These are phyloP conservation scores for Catostomus latipinnis DNA, from an alignment of 2,797 vertebrate genomes.

Conservation along the genomic window DNA sequence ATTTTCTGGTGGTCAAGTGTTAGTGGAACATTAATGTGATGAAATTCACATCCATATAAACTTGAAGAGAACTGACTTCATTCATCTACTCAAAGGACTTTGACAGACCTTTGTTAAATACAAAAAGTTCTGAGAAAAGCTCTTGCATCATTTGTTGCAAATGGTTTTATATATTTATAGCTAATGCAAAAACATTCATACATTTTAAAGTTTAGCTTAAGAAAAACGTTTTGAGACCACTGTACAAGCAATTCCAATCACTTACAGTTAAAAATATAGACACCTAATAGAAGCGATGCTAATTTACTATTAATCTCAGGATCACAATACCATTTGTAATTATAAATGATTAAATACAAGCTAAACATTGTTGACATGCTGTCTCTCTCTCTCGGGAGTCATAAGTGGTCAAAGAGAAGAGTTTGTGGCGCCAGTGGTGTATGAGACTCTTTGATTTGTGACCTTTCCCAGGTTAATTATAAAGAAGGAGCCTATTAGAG, in stretches of 20 bases:
- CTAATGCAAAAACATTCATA: not conserved
- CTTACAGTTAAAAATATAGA: conserved; percentile 14
- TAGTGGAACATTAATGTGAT: no score
- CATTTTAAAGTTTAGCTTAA: not conserved
- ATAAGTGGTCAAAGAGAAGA: conserved; percentile 47
- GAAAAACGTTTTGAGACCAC: not conserved
- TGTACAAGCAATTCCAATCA: conserved; percentile 3
- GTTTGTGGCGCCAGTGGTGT: conserved; percentile 49
- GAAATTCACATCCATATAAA: not conserved
- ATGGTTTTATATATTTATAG: no score
- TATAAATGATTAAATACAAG: conserved; percentile 48
- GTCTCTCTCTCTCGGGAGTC: conserved; percentile 18
- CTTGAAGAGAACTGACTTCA: not conserved
- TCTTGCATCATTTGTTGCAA: not conserved
- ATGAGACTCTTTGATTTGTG: conserved; percentile 61
- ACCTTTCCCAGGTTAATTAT: conserved; percentile 64
- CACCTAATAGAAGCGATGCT: conserved; percentile 19
- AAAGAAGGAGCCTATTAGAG: conserved; percentile 59
- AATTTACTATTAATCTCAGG: conserved; percentile 22
- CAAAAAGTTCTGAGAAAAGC: not conserved
- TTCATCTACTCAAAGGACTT: not conserved
- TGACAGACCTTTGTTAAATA: not conserved
- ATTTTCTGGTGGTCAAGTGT: no score
- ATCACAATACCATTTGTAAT: conserved; percentile 27
- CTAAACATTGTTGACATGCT: conserved; percentile 16